Base-by-base conservation (phyloP, 2,797 vertebrate species). In the Takifugu rubripes region DNA sequence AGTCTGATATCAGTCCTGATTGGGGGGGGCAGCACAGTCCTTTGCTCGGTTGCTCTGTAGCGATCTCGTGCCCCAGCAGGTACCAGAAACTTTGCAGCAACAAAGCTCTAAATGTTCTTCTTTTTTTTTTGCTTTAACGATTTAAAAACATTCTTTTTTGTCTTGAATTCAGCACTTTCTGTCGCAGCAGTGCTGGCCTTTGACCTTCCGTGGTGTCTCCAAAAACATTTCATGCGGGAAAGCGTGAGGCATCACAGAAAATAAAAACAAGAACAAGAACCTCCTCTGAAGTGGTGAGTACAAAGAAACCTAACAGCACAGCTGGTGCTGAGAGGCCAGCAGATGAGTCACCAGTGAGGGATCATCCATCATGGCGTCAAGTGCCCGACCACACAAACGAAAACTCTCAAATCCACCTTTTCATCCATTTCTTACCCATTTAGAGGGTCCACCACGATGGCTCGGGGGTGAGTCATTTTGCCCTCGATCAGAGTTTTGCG, bases 391-490 rank as follows among this genome's bases (percentile, higher is more conserved):
- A 40, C 12, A 40, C 3, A n/a, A 7, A 46, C 44, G 2, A 5
- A 7, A 45, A 21, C 44, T 9, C 9, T 46, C 44, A n/a, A n/a
- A 7, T 53, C 49, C 21, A n/a, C n/a, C 33, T 55, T 3, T 36
- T 42, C 57, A 36, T 54, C 11, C 42, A 25, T 57, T 45, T 24
- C 93, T 82, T 75, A 98, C 97, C 97, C 97, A 0, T 97, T 90
- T 21, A 94, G 89, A 1, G 96, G 96, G 73, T 99, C 96, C 73
- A 98, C 95, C 43, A 96, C 95, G 1, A 98, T 98, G 46, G 97
- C 96, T 0, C 97, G 90, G 25, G 96, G 97, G 59, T 99, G 97
- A 1, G 94, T 98, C 96, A 98, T 99, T 81, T 94, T 98, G 54
- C 96, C 96, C 82, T 98, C 96, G 0, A 99, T 94, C 49, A 99